Conservation (phyloP, 2,888 invertebrate species). For the Drosophila recens region DNA sequence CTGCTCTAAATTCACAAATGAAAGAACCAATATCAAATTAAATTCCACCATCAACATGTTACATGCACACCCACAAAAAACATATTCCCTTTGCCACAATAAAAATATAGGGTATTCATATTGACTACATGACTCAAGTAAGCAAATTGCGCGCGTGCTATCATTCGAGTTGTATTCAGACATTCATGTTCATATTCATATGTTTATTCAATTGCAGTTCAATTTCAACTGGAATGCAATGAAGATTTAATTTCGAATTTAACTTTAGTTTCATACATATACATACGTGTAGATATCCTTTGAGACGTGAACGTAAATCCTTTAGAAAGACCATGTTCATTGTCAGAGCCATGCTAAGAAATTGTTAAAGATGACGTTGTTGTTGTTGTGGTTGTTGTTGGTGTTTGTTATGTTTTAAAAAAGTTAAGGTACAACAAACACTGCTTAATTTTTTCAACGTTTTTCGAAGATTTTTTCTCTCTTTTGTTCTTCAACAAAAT, state of each 20-base stretch:
- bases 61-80: not conserved
- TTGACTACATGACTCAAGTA: constrained; percentile 45
- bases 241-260: not conserved
- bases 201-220: constrained; percentile 5
- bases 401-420: constrained; percentile 21
- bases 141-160: constrained; percentile 54
- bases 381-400: constrained; percentile 9
- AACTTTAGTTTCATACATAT: constrained; percentile 13
- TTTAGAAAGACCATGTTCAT: constrained; percentile 85
- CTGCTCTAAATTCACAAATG: too few relatives aligned
- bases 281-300: constrained; percentile 85
- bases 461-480: constrained; percentile 30
- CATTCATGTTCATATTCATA: constrained; percentile 3
- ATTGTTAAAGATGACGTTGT: constrained; percentile 3
- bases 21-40: too few relatives aligned
- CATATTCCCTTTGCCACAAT: not conserved
- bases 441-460: constrained; percentile 16
- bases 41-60: not conserved
- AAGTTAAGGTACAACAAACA: constrained; percentile 24
- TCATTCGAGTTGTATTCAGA: constrained; percentile 38
- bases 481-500: constrained; percentile 34
- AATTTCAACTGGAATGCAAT: constrained; percentile 30
- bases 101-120: constrained; percentile 27
- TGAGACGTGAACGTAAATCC: constrained; percentile 85
- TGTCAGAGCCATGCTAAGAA: constrained; percentile 80